Evolutionary conservation across 53 echinoderm and acorn worm genomes (phyloP).

Genomic region (Astropecten irregularis): DNA sequence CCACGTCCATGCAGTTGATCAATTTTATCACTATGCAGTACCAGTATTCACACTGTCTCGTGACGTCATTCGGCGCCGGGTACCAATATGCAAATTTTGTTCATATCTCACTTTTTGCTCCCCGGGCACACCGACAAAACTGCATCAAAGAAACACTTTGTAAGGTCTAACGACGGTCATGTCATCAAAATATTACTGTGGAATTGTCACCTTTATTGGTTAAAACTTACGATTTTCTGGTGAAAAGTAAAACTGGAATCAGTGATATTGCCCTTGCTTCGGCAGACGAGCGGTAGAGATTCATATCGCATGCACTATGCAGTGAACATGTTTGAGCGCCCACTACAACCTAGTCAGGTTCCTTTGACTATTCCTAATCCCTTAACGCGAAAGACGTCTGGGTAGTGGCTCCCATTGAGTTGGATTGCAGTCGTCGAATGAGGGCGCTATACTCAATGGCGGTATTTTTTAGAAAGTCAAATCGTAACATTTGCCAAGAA

Average conservation of each 20-base stretch:
- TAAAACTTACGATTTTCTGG: no score
- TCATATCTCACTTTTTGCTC: not conserved
- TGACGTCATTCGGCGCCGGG: slow-evolving; percentile 31
- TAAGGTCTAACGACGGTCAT: no score
- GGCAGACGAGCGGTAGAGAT: no score
- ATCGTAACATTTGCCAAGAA: no score
- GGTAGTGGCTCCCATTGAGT: not conserved
- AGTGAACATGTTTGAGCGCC: not conserved
- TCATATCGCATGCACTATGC: no score
- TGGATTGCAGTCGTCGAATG: not conserved
- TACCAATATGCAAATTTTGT: slow-evolving; percentile 48
- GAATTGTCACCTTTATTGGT: no score
- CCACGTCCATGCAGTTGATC: no score
- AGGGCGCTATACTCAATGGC: slow-evolving; percentile 13
- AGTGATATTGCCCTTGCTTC: no score
- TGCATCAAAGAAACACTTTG: no score
- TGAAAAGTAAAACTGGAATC: no score
- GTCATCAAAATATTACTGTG: no score
- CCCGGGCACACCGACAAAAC: no score
- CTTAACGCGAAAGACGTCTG: not conserved
- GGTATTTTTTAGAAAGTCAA: slow-evolving; percentile 27
- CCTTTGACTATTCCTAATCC: not conserved
- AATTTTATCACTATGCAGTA: not conserved
- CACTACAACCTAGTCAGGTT: not conserved
- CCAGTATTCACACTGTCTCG: not conserved